A percentile compares a stretch with the other conserved stretches of the same genome.
These are phyloP conservation scores for Stylophora pistillata DNA, from an alignment of 64 coral and sea anemone species.

Conservation along the genomic window DNA sequence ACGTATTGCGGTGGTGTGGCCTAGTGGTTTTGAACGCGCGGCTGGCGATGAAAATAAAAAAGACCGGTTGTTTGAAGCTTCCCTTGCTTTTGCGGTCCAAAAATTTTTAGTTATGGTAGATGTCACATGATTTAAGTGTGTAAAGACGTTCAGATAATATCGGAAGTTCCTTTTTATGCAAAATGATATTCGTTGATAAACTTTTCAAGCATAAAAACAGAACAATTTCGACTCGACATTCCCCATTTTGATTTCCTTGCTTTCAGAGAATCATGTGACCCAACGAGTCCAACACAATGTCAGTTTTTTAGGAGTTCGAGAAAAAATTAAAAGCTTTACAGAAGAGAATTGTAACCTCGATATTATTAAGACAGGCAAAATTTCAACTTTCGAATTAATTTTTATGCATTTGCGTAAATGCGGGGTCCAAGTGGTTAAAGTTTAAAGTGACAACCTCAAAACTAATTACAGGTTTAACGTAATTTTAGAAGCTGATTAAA, in stretches of 20 bases:
- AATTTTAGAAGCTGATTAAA: neutral
- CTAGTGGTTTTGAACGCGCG: neutral
- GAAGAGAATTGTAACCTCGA: too few species aligned
- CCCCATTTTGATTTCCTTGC: too few species aligned
- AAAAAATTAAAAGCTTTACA: too few species aligned
- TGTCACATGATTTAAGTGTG: neutral
- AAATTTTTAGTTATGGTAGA: neutral
- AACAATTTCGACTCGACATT: too few species aligned
- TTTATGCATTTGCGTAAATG: neutral
- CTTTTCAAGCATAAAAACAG: too few species aligned
- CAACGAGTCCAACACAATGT: too few species aligned
- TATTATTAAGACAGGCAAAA: too few species aligned
- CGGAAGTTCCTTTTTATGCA: neutral
- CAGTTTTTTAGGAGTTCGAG: too few species aligned
- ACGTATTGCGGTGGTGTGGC: neutral
- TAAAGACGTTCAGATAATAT: neutral
- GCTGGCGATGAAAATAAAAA: neutral
- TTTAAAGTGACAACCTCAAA: neutral
- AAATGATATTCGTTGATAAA: too few species aligned
- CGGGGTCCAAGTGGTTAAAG: neutral
- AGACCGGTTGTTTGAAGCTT: neutral
- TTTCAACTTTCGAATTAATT: too few species aligned
- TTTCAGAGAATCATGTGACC: too few species aligned
- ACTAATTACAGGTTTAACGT: constrained; percentile 2
- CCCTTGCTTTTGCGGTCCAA: neutral